Conservation (phyloP, 2,888 invertebrate genomes). For the Tipula lateralis region DNA sequence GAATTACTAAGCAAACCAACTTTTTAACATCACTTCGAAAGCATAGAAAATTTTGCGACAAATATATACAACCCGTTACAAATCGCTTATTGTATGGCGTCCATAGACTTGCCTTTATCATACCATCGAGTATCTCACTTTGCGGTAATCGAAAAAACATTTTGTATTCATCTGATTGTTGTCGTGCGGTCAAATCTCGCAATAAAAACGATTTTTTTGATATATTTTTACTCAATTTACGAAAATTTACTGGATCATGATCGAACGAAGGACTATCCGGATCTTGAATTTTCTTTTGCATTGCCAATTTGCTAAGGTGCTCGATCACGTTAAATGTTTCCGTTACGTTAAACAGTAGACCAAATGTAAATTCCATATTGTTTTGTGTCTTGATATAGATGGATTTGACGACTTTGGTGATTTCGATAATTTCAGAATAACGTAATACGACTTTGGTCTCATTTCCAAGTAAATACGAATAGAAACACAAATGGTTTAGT, state of each 20-base stretch:
- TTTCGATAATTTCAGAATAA: slow-evolving; percentile 70
- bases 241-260: slow-evolving; percentile 78
- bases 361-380: slow-evolving; percentile 79
- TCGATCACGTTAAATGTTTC: slow-evolving; percentile 91
- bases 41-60: slow-evolving; percentile 93
- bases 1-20: slow-evolving; percentile 82
- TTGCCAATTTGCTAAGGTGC: slow-evolving; percentile 93
- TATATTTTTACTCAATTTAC: slow-evolving; percentile 80
- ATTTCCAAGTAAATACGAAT: slow-evolving; percentile 87
- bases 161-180: slow-evolving; percentile 87
- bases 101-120: slow-evolving; percentile 77
- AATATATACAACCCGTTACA: slow-evolving; percentile 80
- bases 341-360: slow-evolving; percentile 79
- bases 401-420: slow-evolving; percentile 75
- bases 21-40: slow-evolving; percentile 85
- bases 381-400: slow-evolving; percentile 82
- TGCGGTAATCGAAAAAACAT: slow-evolving; percentile 79
- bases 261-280: slow-evolving; percentile 90
- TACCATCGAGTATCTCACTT: slow-evolving; percentile 89
- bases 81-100: slow-evolving; percentile 92
- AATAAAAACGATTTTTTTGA: slow-evolving; percentile 90
- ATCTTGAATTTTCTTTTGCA: slow-evolving; percentile 70
- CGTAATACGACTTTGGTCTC: slow-evolving; percentile 83
- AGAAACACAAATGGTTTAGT: slow-evolving; percentile 92
- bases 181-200: slow-evolving; percentile 89